These are phyloP conservation scores for Tapirus terrestris DNA, from an alignment of 2,113 vertebrate species.

Conservation along the genomic window DNA sequence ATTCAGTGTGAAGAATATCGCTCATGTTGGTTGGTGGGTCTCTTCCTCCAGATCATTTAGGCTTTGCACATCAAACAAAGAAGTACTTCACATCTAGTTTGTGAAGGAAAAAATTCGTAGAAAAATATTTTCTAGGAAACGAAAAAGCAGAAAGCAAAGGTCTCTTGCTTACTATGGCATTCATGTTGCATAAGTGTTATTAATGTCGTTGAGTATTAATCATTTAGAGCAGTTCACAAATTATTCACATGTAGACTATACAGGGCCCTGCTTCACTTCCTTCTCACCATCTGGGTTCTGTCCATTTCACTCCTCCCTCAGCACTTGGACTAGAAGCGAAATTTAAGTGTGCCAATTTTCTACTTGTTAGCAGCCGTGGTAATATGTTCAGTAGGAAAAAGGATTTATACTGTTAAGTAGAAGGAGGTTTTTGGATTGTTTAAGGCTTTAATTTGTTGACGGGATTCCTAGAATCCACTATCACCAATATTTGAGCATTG, in stretches of 20 bases:
- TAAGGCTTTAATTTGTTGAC: conserved; percentile 32
- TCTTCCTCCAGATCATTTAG: neutral
- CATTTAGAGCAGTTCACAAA: neutral
- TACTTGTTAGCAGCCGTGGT: conserved; percentile 55
- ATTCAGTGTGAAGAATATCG: neutral
- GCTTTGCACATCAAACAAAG: neutral
- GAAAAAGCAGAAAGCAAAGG: conserved; percentile 5
- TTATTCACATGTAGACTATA: neutral
- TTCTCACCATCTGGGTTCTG: conserved; percentile 54
- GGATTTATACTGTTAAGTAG: neutral
- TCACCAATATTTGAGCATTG: neutral
- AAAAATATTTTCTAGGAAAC: conserved; percentile 74
- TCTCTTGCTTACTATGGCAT: neutral
- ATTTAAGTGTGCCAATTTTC: conserved; percentile 65
- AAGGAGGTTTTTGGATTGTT: neutral
- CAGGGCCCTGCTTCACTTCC: neutral
- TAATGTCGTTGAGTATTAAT: neutral
- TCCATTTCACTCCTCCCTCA: conserved; percentile 63
- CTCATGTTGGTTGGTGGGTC: neutral
- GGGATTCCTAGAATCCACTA: conserved; percentile 37
- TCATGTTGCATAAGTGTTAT: neutral
- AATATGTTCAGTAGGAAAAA: neutral
- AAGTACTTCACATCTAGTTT: neutral
- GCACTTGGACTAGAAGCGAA: conserved; percentile 39
- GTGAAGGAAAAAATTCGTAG: conserved; percentile 18